A percentile compares a stretch with the other conserved stretches of the same genome.
Conservation (phyloP, 2,797 vertebrate genomes). For the Sibirionetta formosa region DNA sequence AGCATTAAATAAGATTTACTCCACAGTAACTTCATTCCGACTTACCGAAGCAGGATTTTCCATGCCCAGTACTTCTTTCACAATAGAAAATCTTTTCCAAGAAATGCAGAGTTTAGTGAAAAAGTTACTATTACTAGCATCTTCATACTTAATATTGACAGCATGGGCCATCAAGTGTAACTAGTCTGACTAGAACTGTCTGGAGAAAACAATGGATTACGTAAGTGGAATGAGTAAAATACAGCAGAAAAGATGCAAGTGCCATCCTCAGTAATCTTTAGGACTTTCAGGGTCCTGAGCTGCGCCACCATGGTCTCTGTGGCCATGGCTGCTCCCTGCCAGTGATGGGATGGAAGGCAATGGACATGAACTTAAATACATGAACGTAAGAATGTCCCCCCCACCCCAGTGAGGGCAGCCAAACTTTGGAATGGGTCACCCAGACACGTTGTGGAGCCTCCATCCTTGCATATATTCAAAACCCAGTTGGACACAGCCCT, state of each 20-base stretch:
- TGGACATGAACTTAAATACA: not conserved
- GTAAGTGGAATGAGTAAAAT: not conserved
- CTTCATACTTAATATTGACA: constrained; percentile 29
- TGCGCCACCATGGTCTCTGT: rapidly evolving
- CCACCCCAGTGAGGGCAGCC: too few relatives aligned
- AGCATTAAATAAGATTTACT: constrained; percentile 80
- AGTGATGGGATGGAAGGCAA: not conserved
- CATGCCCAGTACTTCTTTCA: constrained; percentile 57
- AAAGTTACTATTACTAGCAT: constrained; percentile 51
- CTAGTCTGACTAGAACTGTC: not conserved
- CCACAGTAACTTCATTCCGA: constrained; percentile 73
- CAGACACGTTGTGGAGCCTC: not conserved
- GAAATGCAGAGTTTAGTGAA: constrained; percentile 70
- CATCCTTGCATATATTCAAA: not conserved
- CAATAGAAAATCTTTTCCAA: constrained; percentile 67
- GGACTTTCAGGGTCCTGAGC: not conserved
- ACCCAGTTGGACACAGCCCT: not conserved
- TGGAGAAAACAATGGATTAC: not conserved
- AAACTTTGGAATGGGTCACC: not conserved
- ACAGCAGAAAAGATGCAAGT: not conserved
- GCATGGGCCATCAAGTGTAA: not conserved
- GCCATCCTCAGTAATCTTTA: not conserved
- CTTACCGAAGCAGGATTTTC: constrained; percentile 75
- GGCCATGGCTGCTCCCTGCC: not conserved
- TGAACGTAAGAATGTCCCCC: rapidly evolving